Conservation (phyloP, 2,113 vertebrate species). For the Callithrix jacchus region DNA sequence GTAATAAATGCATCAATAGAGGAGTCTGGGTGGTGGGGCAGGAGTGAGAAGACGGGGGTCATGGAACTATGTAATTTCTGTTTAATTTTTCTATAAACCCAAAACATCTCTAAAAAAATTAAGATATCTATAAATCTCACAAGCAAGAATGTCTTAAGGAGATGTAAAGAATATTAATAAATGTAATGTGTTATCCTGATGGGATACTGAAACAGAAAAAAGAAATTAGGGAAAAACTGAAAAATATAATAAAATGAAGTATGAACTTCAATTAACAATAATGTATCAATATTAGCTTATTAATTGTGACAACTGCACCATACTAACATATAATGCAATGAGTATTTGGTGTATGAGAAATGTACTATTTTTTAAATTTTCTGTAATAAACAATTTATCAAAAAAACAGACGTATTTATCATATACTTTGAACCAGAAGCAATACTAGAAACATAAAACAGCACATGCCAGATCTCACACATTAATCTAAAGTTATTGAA, state of each 20-base stretch:
- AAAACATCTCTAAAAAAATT: not conserved
- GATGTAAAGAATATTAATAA: not conserved
- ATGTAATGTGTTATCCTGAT: not conserved
- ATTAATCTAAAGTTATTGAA: not conserved
- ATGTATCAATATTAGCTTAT: not conserved
- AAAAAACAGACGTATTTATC: not conserved
- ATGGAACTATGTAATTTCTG: not conserved
- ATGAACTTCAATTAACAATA: not conserved
- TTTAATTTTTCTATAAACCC: not conserved
- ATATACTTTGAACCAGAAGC: not conserved
- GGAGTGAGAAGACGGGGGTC: rapidly evolving
- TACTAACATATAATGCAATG: not conserved
- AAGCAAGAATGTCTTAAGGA: not conserved
- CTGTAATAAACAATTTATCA: not conserved
- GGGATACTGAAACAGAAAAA: not conserved
- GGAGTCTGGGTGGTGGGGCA: too few relatives aligned
- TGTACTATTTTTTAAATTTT: not conserved
- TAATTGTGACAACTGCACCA: not conserved
- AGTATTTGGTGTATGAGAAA: not conserved
- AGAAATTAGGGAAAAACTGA: not conserved
- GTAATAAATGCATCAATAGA: not conserved
- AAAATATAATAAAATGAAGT: not conserved
- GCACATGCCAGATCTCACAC: not conserved
- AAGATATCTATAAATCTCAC: not conserved
- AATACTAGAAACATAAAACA: not conserved